A percentile compares a stretch with the other conserved stretches of the same genome.
Conservation (phyloP, 1,140 invertebrate species). For the Halesus radiatus region DNA sequence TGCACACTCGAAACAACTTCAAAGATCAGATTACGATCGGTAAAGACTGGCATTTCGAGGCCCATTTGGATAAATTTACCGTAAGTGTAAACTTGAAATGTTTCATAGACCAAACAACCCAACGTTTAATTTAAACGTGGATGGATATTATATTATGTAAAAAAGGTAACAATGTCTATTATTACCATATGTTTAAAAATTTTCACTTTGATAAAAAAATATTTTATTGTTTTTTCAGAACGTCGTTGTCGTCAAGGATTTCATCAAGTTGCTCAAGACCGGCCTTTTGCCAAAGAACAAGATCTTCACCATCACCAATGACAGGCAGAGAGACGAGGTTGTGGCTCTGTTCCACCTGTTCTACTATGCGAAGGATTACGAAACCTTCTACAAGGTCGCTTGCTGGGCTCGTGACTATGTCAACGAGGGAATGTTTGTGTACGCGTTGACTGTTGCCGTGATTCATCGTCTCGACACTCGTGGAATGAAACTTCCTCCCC, state of each 20-base stretch:
- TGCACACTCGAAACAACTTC: slow-evolving; percentile 59
- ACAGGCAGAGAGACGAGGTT: slow-evolving; percentile 65
- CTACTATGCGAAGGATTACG: slow-evolving; percentile 71
- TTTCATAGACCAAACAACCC: too few relatives aligned
- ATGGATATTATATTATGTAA: too few relatives aligned
- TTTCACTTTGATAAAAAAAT: too few relatives aligned
- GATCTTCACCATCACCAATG: slow-evolving; percentile 71
- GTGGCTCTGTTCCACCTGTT: slow-evolving; percentile 68
- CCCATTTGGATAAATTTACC: not conserved
- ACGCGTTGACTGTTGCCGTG: slow-evolving; percentile 69
- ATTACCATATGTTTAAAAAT: too few relatives aligned
- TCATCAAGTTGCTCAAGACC: slow-evolving; percentile 68
- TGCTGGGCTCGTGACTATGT: slow-evolving; percentile 68
- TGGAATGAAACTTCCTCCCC: slow-evolving; percentile 69
- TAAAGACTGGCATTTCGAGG: slow-evolving; percentile 55
- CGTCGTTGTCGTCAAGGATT: slow-evolving; percentile 69
- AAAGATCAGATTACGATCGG: slow-evolving; percentile 63
- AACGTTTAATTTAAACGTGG: too few relatives aligned
- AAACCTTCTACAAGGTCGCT: too few relatives aligned
- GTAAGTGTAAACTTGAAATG: not conserved
- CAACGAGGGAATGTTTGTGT: slow-evolving; percentile 71
- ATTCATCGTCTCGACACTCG: slow-evolving; percentile 67
- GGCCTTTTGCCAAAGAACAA: slow-evolving; percentile 67
- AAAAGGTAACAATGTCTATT: too few relatives aligned
- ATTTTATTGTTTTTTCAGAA: slow-evolving; percentile 60